Base-by-base conservation (phyloP, 23 tunicate genomes). In the Phallusia fumigata region DNA sequence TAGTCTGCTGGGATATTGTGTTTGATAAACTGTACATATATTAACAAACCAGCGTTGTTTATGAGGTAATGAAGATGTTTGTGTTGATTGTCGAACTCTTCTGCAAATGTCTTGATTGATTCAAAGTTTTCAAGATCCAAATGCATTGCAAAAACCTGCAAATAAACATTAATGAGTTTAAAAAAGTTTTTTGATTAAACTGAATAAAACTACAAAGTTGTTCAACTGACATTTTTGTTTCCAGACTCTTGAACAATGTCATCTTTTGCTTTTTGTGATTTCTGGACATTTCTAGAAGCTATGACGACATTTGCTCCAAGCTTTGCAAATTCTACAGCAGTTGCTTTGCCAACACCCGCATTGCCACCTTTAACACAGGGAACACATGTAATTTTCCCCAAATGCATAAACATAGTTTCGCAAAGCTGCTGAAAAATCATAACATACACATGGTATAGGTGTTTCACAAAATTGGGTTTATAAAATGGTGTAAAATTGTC, bases 351-450 rank as follows among this genome's bases (percentile, higher is more conserved):
- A n/a, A 84, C 31, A 11, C 88, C 88, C 0, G 76, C 72, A 64
- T 84, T 84, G 51, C 88, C 88, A 53, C 86, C 86, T 83, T 40
- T 5, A 40, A 40, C n/a, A n/a, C n/a, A n/a, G n/a, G n/a, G n/a
- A n/a, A n/a, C n/a, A n/a, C n/a, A n/a, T n/a, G n/a, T n/a, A n/a
- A n/a, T n/a, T n/a, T n/a, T n/a, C n/a, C n/a, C n/a, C n/a, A n/a
- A n/a, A n/a, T n/a, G n/a, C n/a, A n/a, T n/a, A n/a, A n/a, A n/a
- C n/a, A n/a, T n/a, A n/a, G n/a, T n/a, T n/a, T n/a, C n/a, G n/a
- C n/a, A n/a, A n/a, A n/a, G n/a, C 47, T 3, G 5, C 10, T 40
- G 5, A 40, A 40, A 40, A 3, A 10, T 40, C 10, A 3, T 40
- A 3, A 40, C n/a, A n/a, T n/a, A n/a, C n/a, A n/a, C n/a, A n/a